Evolutionary conservation across 2,888 invertebrate genomes (phyloP), one percentile per base, ranked within the genome.

Genomic region (Latheticus oryzae): DNA sequence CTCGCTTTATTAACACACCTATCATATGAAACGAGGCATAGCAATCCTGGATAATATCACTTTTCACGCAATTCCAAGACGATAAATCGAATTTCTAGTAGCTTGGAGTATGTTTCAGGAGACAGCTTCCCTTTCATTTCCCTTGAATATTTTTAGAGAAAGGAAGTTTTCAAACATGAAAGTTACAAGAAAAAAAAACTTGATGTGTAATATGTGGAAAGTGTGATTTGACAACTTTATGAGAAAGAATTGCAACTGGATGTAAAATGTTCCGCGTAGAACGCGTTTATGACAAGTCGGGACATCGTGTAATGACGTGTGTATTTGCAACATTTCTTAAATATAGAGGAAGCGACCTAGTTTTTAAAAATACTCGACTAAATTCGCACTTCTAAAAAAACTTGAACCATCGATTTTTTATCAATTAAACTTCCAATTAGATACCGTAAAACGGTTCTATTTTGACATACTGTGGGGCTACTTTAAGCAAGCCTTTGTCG

Each of bases 301-400:
- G 28, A 9, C 28, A 28, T 9, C 11, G 28, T 28, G 28, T 28
- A 28, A 28, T 28, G 28, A 28, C 28, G 28, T 28, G 40, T 24
- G 16, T 8, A 21, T 17, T 35, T 1, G 19, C 8, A 15, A 9
- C 28, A 17, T 7, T 28, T 9, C 42, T 26, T 42, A 42, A 42
- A 42, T 28, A 28, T 42, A 15, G 42, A 42, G 42, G 42, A 42
- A 42, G 28, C 42, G 42, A 28, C 42, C 42, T 28, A 42, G 24
- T 16, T 42, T 42, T 42, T 28, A 42, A 42, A 42, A 26, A 42
- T 28, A 42, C 28, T 19, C 21, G 21, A 7, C 21, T 26, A 26
- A 17, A 38, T 37, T 17, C 38, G 3, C 17, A 32, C 13, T 15
- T 9, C 28, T 8, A n/a, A 26, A 26, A 26, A 8, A 26, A 26